A percentile compares a stretch with the other conserved stretches of the same genome.
These are phyloP conservation scores for Hyperopisus bebe DNA, from an alignment of 2,113 vertebrate genomes.

Conservation along the genomic window DNA sequence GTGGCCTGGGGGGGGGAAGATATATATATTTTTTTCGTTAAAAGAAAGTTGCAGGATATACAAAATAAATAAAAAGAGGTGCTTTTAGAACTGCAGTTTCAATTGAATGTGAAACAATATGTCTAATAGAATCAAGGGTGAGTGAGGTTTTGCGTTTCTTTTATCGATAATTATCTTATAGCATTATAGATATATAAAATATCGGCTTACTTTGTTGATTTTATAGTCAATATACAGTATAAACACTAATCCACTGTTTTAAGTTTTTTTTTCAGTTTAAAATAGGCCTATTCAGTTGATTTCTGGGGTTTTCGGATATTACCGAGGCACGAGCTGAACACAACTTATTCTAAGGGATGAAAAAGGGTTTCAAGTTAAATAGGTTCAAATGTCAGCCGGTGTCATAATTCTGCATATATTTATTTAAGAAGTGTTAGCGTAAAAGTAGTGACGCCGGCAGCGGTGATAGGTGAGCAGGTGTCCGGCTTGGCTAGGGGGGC, in stretches of 20 bases:
- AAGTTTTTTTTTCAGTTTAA: not conserved
- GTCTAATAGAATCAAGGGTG: slow-evolving; percentile 20
- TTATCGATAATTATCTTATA: not conserved
- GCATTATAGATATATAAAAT: not conserved
- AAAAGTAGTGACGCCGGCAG: not conserved
- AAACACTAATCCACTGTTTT: not conserved
- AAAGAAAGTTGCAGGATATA: slow-evolving; percentile 46
- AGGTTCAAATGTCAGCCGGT: slow-evolving; percentile 44
- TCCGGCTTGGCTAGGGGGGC: slow-evolving; percentile 33
- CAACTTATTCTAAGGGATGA: slow-evolving; percentile 39
- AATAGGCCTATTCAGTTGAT: not conserved
- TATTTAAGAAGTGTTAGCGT: not conserved
- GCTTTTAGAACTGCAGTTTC: slow-evolving; percentile 36
- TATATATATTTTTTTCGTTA: slow-evolving; percentile 19
- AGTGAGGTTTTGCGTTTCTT: slow-evolving; percentile 17
- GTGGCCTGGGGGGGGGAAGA: slow-evolving; percentile 25
- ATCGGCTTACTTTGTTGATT: slow-evolving; percentile 2
- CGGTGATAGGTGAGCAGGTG: slow-evolving; percentile 10
- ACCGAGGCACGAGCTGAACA: slow-evolving; percentile 19
- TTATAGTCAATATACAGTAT: not conserved
- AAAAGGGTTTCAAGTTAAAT: slow-evolving; percentile 39
- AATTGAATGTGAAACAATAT: slow-evolving; percentile 40
- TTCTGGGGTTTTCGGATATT: slow-evolving; percentile 35
- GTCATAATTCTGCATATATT: slow-evolving; percentile 51
- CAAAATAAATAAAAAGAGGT: slow-evolving; percentile 25